Conservation (phyloP, 2,888 invertebrate genomes). For the Troglohyphantes excavatus region DNA sequence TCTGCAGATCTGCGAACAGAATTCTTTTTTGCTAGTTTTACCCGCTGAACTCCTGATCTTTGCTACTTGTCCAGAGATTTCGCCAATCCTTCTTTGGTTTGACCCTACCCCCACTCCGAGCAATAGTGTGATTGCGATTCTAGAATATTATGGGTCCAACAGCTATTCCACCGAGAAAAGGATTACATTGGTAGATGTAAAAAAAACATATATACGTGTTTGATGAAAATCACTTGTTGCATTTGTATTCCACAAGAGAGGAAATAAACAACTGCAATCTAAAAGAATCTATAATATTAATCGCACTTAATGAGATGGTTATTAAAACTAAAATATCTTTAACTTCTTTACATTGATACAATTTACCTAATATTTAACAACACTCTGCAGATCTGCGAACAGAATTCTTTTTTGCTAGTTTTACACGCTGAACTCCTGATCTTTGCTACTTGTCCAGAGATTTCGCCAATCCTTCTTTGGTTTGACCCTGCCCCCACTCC, state of each 20-base stretch:
- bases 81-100: not conserved
- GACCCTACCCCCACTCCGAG: not conserved
- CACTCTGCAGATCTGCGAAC: not conserved
- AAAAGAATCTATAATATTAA: too few species aligned
- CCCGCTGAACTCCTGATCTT: slow-evolving; percentile 3
- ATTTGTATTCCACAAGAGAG: not conserved
- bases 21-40: not conserved
- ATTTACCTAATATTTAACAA: too few species aligned
- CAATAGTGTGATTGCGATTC: not conserved
- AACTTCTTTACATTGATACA: too few species aligned
- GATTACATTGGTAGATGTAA: slow-evolving; percentile 1
- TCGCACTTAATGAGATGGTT: too few species aligned
- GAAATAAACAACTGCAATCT: not conserved
- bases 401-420: not conserved
- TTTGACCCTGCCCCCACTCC: not conserved
- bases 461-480: not conserved
- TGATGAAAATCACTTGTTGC: not conserved
- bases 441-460: slow-evolving; percentile 23
- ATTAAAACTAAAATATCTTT: too few species aligned
- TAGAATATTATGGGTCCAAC: slow-evolving; percentile 41
- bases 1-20: not conserved
- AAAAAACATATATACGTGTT: not conserved
- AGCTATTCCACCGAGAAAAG: not conserved
- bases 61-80: slow-evolving; percentile 13
- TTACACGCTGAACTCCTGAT: not conserved